Percentiles rank a stretch among this genome's conserved stretches.
Conservation (phyloP, 2,888 invertebrate species). For the Tanytarsus gracilentus region DNA sequence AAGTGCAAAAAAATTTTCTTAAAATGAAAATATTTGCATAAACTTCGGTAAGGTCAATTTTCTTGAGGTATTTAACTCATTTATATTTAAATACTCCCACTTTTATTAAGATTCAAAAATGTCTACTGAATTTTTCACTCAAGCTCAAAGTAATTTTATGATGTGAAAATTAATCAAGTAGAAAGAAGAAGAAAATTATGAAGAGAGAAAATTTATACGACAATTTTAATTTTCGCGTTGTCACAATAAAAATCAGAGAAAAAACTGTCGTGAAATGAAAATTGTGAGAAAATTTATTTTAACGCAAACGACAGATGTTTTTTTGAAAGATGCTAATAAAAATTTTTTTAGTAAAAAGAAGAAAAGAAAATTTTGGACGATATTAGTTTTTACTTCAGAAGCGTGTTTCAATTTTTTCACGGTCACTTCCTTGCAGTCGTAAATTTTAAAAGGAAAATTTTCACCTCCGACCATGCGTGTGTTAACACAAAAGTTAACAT, state of each 20-base stretch:
- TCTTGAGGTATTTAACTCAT: neutral
- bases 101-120: no score
- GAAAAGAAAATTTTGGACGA: neutral
- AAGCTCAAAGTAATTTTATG: no score
- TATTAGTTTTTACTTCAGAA: neutral
- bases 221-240: neutral
- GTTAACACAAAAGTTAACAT: no score
- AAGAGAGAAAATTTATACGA: neutral
- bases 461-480: no score
- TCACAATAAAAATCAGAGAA: neutral
- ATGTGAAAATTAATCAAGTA: neutral
- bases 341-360: neutral
- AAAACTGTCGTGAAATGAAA: neutral
- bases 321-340: neutral
- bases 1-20: neutral
- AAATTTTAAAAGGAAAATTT: no score
- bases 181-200: neutral
- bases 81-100: no score
- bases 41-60: neutral
- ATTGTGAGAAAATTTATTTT: no score
- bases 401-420: conserved; percentile 8
- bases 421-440: neutral
- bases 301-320: no score
- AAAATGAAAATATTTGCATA: neutral
- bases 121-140: no score